Evolutionary conservation across 2,888 invertebrate genomes (phyloP).

Genomic region (Arrhopalites spinosus): DNA sequence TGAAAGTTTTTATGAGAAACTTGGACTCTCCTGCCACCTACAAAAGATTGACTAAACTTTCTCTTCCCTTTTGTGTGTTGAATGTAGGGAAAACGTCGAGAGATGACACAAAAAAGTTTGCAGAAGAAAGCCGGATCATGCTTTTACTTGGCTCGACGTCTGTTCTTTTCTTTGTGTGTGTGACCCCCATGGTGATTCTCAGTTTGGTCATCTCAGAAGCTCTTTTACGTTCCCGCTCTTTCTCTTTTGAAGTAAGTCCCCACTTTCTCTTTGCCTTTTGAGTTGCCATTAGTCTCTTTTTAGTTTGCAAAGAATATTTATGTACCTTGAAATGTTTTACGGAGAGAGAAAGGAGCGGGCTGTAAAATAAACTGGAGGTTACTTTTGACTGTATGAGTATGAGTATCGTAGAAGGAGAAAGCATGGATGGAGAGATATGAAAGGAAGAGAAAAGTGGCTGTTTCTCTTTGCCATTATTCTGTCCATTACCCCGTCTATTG

Average conservation of each 20-base stretch:
- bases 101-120: conserved; percentile 70
- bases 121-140: conserved; percentile 70
- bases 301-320: not conserved
- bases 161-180: conserved; percentile 67
- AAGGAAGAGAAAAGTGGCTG: not conserved
- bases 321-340: no score
- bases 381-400: not conserved
- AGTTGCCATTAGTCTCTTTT: not conserved
- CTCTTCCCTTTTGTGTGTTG: conserved; percentile 2
- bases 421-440: not conserved
- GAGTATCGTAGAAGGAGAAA: no score
- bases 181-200: conserved; percentile 73
- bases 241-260: conserved; percentile 64
- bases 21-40: not conserved
- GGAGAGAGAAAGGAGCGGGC: no score
- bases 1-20: conserved; percentile 5
- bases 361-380: no score
- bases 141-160: conserved; percentile 69
- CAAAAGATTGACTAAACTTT: not conserved
- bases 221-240: conserved; percentile 49
- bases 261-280: no score
- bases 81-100: conserved; percentile 58
- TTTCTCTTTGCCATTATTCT: no score
- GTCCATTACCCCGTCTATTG: not conserved
- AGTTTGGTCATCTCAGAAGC: conserved; percentile 70